Evolutionary conservation across 1,140 invertebrate species (phyloP), one percentile per base, ranked within the genome.

Genomic region (Rhopalosiphum padi): DNA sequence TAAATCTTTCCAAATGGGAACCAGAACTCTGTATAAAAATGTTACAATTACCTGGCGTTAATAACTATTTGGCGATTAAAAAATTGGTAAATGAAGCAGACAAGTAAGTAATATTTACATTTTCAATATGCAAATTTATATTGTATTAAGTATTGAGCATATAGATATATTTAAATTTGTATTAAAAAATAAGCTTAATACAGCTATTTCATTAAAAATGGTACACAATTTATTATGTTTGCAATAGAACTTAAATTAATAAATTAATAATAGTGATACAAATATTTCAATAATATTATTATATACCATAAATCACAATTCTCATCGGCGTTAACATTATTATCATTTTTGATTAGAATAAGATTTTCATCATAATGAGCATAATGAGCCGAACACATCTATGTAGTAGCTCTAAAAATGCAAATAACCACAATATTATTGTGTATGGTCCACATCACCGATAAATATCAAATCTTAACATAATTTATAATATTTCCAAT

Each of bases 1-100:
- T n/a, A 53, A 53, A 37, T 35, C 48, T 93, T 21, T 85, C 91
- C 9, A 93, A 94, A 60, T 95, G 95, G 95, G 95, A 95, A 83
- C 95, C 96, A 0, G 95, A 96, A 87, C 95, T 95, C 0, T 95
- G 95, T 85, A 95, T 96, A 22, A 94, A 95, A 43, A 94, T 96
- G 86, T 93, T 96, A 92, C 94, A 94, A 51, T 94, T 95, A 43
- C 96, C 96, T 2, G 94, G 95, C 60, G 94, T 95, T 25, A 94
- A 95, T 46, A 96, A 95, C 88, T 95, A 96, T 92, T 94, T 95
- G 0, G 95, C 96, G 9, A 94, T 96, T 41, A 95, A 95, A 90
- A 95, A 95, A 94, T 95, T 95, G 83, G 94, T 96, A 46, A 95
- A 95, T 86, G 94, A 94, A 85, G 95, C 94, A 22, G 87, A 93